Percentiles rank a stretch among this genome's conserved stretches.
phyloP scores from a whole-genome alignment of 35 echinoderm and acorn worm species.

The Hemicentrotus pulcherrimus region DNA sequence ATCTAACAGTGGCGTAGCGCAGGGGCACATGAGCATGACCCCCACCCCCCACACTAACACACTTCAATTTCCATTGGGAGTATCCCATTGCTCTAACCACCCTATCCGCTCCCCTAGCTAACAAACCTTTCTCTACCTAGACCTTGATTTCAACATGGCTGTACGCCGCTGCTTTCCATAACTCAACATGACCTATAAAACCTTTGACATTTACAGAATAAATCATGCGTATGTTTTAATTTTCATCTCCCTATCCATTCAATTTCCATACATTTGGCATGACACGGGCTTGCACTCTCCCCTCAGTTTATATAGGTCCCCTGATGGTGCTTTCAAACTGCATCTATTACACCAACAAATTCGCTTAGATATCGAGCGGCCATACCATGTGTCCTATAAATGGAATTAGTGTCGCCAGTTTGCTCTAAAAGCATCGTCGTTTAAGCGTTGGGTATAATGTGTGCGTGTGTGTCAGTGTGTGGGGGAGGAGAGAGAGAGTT shows the following conservation, averaged over 20 bases:
- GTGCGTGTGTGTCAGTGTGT: neutral
- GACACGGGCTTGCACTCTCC: neutral
- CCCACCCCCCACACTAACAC: no score
- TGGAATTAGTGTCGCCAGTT: constrained; percentile 16
- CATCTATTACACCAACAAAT: neutral
- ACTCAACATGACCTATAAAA: neutral
- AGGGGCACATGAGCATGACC: no score
- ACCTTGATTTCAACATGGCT: neutral
- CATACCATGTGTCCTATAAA: neutral
- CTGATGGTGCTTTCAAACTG: neutral
- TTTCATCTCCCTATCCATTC: neutral
- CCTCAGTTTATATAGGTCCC: neutral
- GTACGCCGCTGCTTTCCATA: neutral
- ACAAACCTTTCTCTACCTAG: neutral
- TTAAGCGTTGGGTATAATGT: neutral
- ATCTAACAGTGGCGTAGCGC: no score
- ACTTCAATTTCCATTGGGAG: no score
- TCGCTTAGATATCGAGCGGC: neutral
- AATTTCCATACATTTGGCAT: neutral
- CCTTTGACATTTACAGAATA: neutral
- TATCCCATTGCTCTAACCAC: no score
- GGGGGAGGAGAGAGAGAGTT: neutral
- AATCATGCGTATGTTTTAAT: neutral
- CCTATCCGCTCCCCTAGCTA: no score
- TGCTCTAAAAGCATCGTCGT: neutral